These are phyloP conservation scores for Enhydra lutris DNA, from an alignment of 2,113 vertebrate genomes.

Conservation along the genomic window DNA sequence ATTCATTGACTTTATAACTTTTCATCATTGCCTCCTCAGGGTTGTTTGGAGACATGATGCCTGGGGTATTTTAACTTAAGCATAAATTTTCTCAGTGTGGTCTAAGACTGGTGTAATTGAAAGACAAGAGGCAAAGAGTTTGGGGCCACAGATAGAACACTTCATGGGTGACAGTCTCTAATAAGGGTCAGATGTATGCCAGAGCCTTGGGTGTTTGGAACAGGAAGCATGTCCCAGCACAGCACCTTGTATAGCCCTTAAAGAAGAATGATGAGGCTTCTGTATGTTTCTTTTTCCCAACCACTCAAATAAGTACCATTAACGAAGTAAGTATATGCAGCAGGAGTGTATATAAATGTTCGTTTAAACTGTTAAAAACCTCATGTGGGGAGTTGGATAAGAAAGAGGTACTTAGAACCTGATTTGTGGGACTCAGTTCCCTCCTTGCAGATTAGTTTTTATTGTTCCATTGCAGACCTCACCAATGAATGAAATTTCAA, in stretches of 20 bases:
- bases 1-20: background rate
- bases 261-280: background rate
- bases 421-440: background rate
- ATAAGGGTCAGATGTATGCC: background rate
- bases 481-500: background rate
- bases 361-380: constrained; percentile 12
- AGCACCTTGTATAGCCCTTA: background rate
- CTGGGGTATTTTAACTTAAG: background rate
- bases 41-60: background rate
- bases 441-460: background rate
- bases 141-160: background rate
- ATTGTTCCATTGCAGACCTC: background rate
- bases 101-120: background rate
- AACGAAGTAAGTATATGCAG: background rate
- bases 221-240: background rate
- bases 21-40: background rate
- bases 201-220: background rate
- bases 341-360: background rate
- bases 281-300: background rate
- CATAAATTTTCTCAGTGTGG: background rate
- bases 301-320: background rate
- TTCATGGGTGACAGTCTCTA: background rate
- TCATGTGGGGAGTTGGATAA: background rate
- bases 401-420: background rate
- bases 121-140: background rate